These are phyloP conservation scores for Chloroclysta siterata DNA, from an alignment of 2,888 invertebrate genomes.

Conservation along the genomic window DNA sequence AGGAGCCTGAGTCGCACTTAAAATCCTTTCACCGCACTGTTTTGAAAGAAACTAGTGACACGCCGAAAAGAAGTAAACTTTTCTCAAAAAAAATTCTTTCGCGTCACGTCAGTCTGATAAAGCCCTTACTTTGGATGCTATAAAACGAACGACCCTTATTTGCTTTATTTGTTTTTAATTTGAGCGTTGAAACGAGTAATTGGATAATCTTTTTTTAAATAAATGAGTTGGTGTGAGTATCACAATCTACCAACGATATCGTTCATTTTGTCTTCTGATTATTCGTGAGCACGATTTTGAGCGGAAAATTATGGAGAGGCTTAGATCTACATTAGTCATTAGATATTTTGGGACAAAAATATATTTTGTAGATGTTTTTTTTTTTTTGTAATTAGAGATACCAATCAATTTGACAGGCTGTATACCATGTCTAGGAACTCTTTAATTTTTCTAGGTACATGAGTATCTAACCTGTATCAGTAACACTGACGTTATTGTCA, in stretches of 20 bases:
- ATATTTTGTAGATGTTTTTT: background rate
- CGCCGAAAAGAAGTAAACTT: too few relatives aligned
- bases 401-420: too few relatives aligned
- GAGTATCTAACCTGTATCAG: background rate
- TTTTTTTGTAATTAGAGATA: too few relatives aligned
- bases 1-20: too few relatives aligned
- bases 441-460: too few relatives aligned
- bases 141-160: background rate
- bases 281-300: constrained; percentile 33
- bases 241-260: constrained; percentile 27
- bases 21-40: too few relatives aligned
- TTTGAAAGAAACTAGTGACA: too few relatives aligned
- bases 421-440: too few relatives aligned
- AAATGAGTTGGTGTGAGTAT: constrained; percentile 9
- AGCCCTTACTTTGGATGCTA: background rate
- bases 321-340: constrained; percentile 9
- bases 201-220: constrained; percentile 13
- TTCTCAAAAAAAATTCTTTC: background rate
- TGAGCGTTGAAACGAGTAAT: constrained; percentile 7
- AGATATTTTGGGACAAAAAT: background rate
- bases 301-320: background rate
- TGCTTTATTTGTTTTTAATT: constrained; percentile 6
- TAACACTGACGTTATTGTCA: background rate
- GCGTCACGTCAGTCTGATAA: background rate
- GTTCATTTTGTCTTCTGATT: constrained; percentile 33